These are phyloP conservation scores for Ophion costatus DNA, from an alignment of 2,888 invertebrate genomes.

Conservation along the genomic window DNA sequence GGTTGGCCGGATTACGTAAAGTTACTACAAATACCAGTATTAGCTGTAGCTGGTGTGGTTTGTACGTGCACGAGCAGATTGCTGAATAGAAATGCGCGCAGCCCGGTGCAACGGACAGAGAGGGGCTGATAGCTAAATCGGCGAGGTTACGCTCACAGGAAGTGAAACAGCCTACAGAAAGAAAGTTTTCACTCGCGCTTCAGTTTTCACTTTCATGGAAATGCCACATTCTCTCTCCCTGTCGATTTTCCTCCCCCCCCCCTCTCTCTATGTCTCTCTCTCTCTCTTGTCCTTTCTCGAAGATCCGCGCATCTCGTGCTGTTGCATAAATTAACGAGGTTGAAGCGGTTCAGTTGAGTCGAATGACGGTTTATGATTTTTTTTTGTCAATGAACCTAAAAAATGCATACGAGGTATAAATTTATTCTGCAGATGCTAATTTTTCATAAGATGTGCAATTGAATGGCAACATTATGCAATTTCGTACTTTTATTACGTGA, in stretches of 20 bases:
- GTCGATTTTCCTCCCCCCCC: constrained; percentile 27
- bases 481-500: too few species aligned
- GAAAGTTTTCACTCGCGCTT: constrained; percentile 81
- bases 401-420: too few species aligned
- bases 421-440: too few species aligned
- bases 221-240: constrained; percentile 72
- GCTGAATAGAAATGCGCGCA: constrained; percentile 80
- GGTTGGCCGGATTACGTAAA: constrained; percentile 81
- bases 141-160: constrained; percentile 83
- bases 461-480: too few species aligned
- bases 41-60: constrained; percentile 68
- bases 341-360: too few species aligned
- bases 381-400: too few species aligned
- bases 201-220: constrained; percentile 83
- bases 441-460: too few species aligned
- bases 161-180: constrained; percentile 83
- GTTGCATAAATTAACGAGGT: constrained; percentile 73
- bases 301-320: constrained; percentile 66
- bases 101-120: constrained; percentile 51
- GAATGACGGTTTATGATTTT: too few species aligned
- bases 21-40: constrained; percentile 51
- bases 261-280: constrained; percentile 58
- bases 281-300: constrained; percentile 40
- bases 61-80: constrained; percentile 35
- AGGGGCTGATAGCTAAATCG: constrained; percentile 39